These are phyloP conservation scores for Antheraea yamamai DNA, from an alignment of 2,888 invertebrate species.

Conservation along the genomic window DNA sequence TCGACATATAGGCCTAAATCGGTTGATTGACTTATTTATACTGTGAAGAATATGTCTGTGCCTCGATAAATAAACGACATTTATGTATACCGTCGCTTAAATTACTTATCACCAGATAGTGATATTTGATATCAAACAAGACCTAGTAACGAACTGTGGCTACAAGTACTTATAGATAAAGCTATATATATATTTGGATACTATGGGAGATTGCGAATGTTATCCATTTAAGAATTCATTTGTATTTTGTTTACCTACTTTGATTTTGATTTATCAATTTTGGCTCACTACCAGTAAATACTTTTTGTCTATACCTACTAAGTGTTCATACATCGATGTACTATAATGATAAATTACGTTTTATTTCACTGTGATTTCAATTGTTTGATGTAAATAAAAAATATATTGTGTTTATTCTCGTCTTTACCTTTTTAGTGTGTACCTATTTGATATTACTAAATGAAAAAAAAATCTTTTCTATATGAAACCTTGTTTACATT, in stretches of 20 bases:
- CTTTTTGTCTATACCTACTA: background rate
- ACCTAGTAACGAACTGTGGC: background rate
- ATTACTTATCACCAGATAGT: background rate
- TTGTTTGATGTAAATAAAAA: constrained; percentile 75
- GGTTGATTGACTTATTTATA: background rate
- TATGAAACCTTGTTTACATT: too few species aligned
- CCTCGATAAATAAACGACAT: background rate
- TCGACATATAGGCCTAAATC: background rate
- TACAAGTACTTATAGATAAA: background rate
- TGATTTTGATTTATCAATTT: background rate
- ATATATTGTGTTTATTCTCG: constrained; percentile 57
- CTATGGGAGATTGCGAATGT: background rate
- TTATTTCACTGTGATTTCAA: constrained; percentile 74
- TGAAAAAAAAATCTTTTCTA: too few species aligned
- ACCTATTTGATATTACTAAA: background rate
- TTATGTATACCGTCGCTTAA: background rate
- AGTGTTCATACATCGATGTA: constrained; percentile 51
- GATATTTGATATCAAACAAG: background rate
- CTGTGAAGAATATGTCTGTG: background rate
- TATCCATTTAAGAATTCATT: background rate
- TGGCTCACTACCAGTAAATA: background rate
- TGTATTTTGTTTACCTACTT: background rate
- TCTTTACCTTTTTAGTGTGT: constrained; percentile 29
- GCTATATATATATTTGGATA: background rate
- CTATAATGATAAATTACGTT: constrained; percentile 50